Conservation (phyloP, 2,797 vertebrate species). For the Toxotes lorentzi region DNA sequence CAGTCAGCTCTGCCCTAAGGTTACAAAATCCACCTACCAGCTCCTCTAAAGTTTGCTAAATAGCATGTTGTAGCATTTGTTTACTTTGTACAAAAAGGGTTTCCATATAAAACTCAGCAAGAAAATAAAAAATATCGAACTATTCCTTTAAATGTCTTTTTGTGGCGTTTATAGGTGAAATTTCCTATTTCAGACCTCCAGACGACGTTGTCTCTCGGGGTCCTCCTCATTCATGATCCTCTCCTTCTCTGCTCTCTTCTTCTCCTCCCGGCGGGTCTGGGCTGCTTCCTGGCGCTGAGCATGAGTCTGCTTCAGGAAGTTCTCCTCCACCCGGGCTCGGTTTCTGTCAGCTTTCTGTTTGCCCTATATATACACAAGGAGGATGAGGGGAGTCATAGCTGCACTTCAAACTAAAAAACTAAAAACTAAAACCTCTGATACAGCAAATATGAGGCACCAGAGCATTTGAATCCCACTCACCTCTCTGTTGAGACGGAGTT, state of each 20-base stretch:
- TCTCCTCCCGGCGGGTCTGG: conserved; percentile 96
- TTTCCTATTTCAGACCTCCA: conserved; percentile 87
- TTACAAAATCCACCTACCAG: too few relatives aligned
- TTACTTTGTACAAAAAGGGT: too few relatives aligned
- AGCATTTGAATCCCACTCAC: conserved; percentile 77
- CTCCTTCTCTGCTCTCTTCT: conserved; percentile 98
- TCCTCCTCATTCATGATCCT: conserved; percentile 99
- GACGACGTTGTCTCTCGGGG: conserved; percentile 96
- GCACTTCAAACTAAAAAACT: background rate
- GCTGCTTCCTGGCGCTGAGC: conserved; percentile 98
- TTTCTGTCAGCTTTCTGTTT: conserved; percentile 98
- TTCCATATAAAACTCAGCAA: background rate
- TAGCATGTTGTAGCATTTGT: too few relatives aligned
- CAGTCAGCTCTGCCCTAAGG: too few relatives aligned
- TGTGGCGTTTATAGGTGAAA: background rate
- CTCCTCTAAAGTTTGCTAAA: too few relatives aligned
- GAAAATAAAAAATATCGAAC: background rate
- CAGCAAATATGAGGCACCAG: background rate
- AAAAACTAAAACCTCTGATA: background rate
- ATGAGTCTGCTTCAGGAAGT: conserved; percentile 98
- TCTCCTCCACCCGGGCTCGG: conserved; percentile 96
- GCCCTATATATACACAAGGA: conserved; percentile 82
- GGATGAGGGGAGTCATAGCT: background rate
- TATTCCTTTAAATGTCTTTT: background rate
- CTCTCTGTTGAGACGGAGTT: conserved; percentile 98